These are phyloP conservation scores for Sesia apiformis DNA, from an alignment of 2,888 invertebrate genomes.

Conservation along the genomic window DNA sequence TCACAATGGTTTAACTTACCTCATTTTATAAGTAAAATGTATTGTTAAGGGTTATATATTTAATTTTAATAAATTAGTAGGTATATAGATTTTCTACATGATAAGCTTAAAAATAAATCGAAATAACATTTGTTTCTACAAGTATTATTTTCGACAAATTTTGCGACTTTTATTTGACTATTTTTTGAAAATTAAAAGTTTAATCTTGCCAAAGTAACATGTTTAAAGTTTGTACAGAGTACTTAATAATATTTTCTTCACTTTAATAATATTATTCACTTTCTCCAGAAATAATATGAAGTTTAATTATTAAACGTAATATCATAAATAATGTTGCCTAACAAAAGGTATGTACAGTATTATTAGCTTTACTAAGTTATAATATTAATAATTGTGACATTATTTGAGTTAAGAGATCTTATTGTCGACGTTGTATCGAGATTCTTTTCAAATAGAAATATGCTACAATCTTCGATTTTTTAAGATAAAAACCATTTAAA, in stretches of 20 bases:
- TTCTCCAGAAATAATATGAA: background rate
- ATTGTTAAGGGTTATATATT: conserved; percentile 48
- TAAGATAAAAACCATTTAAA: background rate
- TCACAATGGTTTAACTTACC: conserved; percentile 71
- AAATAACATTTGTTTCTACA: conserved; percentile 1
- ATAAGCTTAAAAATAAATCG: background rate
- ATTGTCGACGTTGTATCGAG: too few relatives aligned
- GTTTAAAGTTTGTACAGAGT: conserved; percentile 28
- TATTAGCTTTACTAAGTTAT: conserved; percentile 69
- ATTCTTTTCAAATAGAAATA: background rate
- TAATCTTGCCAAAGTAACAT: conserved; percentile 61
- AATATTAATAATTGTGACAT: background rate
- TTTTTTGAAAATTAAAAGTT: conserved; percentile 4
- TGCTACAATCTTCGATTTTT: background rate
- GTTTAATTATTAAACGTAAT: background rate
- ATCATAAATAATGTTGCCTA: background rate
- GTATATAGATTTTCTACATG: conserved; percentile 26
- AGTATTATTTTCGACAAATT: conserved; percentile 11
- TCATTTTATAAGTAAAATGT: conserved; percentile 62
- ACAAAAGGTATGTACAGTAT: conserved; percentile 58
- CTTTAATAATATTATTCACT: conserved; percentile 26
- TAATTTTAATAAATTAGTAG: conserved; percentile 40
- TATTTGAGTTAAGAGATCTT: too few relatives aligned
- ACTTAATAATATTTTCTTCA: conserved; percentile 27
- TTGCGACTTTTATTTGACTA: conserved; percentile 3